phyloP scores from a whole-genome alignment of 2,888 invertebrate species.

The Ichneumoninae sp. region DNA sequence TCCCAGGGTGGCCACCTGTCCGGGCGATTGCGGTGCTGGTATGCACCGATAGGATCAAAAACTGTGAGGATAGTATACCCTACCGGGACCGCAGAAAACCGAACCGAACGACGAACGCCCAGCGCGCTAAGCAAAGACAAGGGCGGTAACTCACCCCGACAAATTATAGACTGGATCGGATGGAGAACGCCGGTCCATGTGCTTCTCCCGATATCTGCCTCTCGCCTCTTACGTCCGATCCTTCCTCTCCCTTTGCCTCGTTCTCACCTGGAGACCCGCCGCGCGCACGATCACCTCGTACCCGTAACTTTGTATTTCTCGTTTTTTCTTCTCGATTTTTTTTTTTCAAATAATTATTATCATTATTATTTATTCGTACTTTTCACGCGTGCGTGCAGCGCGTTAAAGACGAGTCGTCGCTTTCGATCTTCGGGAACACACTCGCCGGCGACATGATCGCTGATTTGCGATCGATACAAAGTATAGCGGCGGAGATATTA shows the following conservation, averaged over 20 bases:
- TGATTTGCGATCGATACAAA: slow-evolving; percentile 12
- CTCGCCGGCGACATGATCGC: neutral
- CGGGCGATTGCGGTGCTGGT: slow-evolving; percentile 73
- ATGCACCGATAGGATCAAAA: slow-evolving; percentile 82
- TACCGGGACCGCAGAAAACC: slow-evolving; percentile 54
- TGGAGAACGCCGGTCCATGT: slow-evolving; percentile 75
- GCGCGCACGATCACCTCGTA: neutral
- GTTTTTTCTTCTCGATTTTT: slow-evolving; percentile 56
- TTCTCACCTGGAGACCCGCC: neutral
- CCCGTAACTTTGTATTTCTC: slow-evolving; percentile 28
- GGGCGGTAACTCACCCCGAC: slow-evolving; percentile 83
- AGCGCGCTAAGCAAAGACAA: slow-evolving; percentile 81
- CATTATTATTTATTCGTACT: neutral
- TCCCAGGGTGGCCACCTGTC: slow-evolving; percentile 83
- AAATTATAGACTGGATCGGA: slow-evolving; percentile 81
- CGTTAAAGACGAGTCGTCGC: slow-evolving; percentile 1
- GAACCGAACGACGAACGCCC: slow-evolving; percentile 79
- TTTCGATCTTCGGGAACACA: slow-evolving; percentile 6
- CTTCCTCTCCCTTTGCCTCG: slow-evolving; percentile 36
- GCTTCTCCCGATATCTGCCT: slow-evolving; percentile 62
- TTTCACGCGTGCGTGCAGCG: slow-evolving; percentile 12
- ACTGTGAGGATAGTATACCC: slow-evolving; percentile 57
- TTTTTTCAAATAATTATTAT: too few species aligned
- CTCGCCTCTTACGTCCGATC: slow-evolving; percentile 49
- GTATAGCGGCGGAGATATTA: neutral